Conservation (phyloP, 2,888 invertebrate species). For the Lamellibrachia satsuma region DNA sequence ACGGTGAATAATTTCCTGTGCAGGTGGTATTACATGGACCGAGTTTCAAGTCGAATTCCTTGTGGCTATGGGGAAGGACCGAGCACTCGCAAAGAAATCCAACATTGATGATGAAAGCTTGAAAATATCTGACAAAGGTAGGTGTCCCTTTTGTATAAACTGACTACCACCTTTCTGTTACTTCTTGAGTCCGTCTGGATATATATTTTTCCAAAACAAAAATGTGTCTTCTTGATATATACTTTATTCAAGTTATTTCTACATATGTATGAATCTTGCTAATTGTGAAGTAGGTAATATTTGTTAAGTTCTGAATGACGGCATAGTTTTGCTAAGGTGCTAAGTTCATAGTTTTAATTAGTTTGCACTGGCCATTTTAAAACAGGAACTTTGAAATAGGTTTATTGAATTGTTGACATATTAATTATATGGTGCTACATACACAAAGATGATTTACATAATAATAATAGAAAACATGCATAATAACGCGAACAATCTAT, state of each 20-base stretch:
- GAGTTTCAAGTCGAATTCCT: slow-evolving; percentile 82
- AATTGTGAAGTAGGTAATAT: background rate
- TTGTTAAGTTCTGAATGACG: background rate
- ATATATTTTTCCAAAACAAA: background rate
- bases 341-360: too few relatives aligned
- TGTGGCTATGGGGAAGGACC: slow-evolving; percentile 71
- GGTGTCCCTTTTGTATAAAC: background rate
- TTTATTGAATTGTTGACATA: too few relatives aligned
- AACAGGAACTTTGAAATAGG: too few relatives aligned
- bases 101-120: slow-evolving; percentile 26
- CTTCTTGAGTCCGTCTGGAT: background rate
- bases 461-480: too few relatives aligned
- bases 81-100: slow-evolving; percentile 31
- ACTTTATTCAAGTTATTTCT: background rate
- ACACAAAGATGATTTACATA: too few relatives aligned
- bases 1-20: slow-evolving; percentile 29
- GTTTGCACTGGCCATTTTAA: too few relatives aligned
- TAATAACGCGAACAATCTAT: too few relatives aligned
- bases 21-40: slow-evolving; percentile 79
- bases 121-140: background rate
- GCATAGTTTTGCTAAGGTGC: too few relatives aligned
- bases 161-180: background rate
- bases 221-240: background rate
- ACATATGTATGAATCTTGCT: background rate
- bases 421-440: too few relatives aligned